A percentile compares a stretch with the other conserved stretches of the same genome.
Evolutionary conservation across 2,113 vertebrate genomes (phyloP).

Genomic region (Pampusana beccarii): DNA sequence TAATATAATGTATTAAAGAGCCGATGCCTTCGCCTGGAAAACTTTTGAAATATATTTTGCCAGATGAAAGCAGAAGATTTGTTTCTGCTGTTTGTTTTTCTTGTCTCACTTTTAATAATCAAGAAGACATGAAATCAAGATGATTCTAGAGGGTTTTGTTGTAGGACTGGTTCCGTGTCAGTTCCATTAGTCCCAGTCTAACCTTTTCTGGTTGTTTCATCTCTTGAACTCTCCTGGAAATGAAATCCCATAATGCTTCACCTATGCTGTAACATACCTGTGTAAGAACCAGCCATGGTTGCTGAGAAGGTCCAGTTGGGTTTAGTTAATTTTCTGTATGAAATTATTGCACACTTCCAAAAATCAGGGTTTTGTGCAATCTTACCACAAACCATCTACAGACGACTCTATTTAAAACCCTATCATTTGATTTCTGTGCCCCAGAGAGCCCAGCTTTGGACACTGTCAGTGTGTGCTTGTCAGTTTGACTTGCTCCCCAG

Average conservation of each 20-base stretch:
- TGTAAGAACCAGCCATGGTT: not conserved
- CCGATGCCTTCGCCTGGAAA: conserved; percentile 17
- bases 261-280: not conserved
- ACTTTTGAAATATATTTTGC: not conserved
- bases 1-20: not conserved
- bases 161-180: not conserved
- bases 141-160: not conserved
- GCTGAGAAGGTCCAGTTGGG: not conserved
- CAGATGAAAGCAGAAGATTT: conserved; percentile 6
- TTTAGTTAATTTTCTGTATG: not conserved
- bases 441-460: not conserved
- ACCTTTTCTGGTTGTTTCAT: not conserved
- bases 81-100: not conserved
- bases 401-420: not conserved
- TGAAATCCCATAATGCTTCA: not conserved
- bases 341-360: not conserved
- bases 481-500: not conserved
- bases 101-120: not conserved
- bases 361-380: not conserved
- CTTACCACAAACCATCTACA: not conserved
- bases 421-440: not conserved
- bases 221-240: not conserved
- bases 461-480: not conserved
- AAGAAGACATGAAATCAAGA: not conserved
- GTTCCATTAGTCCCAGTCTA: not conserved